phyloP scores from a whole-genome alignment of 2,888 invertebrate genomes.

The Apodemia duryi region DNA sequence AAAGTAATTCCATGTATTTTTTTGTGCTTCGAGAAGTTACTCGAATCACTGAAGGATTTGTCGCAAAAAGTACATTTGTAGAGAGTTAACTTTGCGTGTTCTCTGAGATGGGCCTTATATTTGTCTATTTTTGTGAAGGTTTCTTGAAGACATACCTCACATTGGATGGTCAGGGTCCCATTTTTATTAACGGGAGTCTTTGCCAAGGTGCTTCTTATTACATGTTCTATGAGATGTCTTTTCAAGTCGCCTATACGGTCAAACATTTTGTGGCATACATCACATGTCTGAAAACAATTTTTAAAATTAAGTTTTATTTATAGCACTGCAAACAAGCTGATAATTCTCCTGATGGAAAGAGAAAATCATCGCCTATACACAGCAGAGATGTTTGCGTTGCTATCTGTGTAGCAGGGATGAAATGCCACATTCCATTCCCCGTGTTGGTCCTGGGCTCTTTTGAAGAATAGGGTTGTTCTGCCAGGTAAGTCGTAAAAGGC shows the following conservation, averaged over 20 bases:
- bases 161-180: constrained; percentile 56
- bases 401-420: no score
- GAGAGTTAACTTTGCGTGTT: constrained; percentile 67
- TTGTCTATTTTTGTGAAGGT: constrained; percentile 60
- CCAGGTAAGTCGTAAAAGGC: no score
- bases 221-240: constrained; percentile 70
- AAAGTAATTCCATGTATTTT: constrained; percentile 62
- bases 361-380: no score
- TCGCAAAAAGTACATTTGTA: constrained; percentile 72
- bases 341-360: no score
- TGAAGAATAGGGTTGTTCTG: no score
- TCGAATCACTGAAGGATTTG: constrained; percentile 71
- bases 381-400: no score
- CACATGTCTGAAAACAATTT: constrained; percentile 49
- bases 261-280: constrained; percentile 61
- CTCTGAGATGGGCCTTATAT: constrained; percentile 67
- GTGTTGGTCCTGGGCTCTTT: no score
- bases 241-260: constrained; percentile 67
- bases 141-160: constrained; percentile 56
- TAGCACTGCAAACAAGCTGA: no score
- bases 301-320: constrained; percentile 18
- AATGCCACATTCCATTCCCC: no score
- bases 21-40: constrained; percentile 74
- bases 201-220: constrained; percentile 58
- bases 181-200: constrained; percentile 53